Evolutionary conservation across 2,888 invertebrate genomes (phyloP).

Genomic region (Chrysolina americana): DNA sequence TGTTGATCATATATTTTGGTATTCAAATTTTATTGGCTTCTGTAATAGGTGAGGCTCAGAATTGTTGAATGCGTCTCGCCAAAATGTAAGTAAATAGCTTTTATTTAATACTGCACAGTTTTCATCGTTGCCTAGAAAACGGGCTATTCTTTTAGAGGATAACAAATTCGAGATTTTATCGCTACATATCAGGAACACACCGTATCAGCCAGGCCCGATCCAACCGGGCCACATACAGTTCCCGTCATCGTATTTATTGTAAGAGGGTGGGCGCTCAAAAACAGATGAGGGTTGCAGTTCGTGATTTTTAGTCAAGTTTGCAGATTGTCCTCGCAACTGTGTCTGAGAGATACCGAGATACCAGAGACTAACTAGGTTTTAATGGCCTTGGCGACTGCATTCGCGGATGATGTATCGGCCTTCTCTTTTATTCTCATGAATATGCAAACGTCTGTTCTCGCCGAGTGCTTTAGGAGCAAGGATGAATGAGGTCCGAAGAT

Average conservation of each 20-base stretch:
- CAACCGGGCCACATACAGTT: neutral
- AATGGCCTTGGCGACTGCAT: slow-evolving; percentile 58
- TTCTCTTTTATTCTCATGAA: slow-evolving; percentile 52
- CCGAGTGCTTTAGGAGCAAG: neutral
- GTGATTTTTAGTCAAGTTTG: slow-evolving; percentile 65
- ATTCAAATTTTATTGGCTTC: no score
- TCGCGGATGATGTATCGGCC: slow-evolving; percentile 60
- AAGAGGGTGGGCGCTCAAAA: slow-evolving; percentile 36
- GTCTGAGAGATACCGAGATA: slow-evolving; percentile 62
- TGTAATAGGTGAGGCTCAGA: no score
- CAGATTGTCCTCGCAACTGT: slow-evolving; percentile 66
- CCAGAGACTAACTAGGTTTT: slow-evolving; percentile 63
- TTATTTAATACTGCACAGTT: no score
- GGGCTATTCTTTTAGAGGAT: neutral
- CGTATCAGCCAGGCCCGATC: neutral
- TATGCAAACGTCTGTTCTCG: slow-evolving; percentile 46
- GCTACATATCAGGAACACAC: neutral
- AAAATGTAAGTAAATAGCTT: no score
- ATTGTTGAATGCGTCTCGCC: no score
- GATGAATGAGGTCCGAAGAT: slow-evolving; percentile 21
- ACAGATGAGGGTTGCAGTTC: slow-evolving; percentile 55
- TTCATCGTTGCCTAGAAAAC: neutral
- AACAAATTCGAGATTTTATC: neutral
- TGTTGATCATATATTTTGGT: no score
- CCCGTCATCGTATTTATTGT: slow-evolving; percentile 34